These are phyloP conservation scores for Nymphalis polychloros DNA, from an alignment of 2,888 invertebrate species.

Conservation along the genomic window DNA sequence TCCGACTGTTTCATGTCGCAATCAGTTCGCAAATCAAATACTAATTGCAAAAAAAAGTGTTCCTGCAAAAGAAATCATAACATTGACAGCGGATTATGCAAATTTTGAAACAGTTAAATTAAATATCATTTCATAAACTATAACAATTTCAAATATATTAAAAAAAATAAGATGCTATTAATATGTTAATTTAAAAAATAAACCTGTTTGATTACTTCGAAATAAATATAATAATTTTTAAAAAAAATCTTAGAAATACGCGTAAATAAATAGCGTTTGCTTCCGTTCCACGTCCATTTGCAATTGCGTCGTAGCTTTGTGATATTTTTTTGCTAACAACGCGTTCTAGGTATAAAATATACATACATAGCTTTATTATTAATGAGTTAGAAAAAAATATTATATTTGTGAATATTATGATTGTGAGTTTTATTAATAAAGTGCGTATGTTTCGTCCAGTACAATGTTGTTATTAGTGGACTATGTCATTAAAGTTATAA, in stretches of 20 bases:
- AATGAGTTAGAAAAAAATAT: neutral
- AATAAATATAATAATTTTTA: conserved; percentile 12
- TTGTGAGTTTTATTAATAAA: neutral
- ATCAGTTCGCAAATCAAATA: conserved; percentile 45
- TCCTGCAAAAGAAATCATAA: conserved; percentile 46
- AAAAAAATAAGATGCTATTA: neutral
- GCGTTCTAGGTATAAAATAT: neutral
- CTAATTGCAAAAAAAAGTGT: conserved; percentile 31
- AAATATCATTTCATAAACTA: neutral
- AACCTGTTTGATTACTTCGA: conserved; percentile 12
- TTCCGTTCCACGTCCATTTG: conserved; percentile 4
- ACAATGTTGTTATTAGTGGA: neutral
- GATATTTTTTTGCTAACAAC: conserved; percentile 1
- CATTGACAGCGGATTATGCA: conserved; percentile 15
- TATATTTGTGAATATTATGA: too few relatives aligned
- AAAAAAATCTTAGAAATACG: conserved; percentile 3
- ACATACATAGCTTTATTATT: neutral
- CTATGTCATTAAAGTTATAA: conserved; percentile 29
- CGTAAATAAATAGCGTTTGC: neutral
- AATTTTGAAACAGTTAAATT: neutral
- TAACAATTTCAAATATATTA: too few relatives aligned
- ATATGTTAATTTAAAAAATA: conserved; percentile 6
- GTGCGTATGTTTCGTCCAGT: neutral
- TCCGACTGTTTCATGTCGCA: conserved; percentile 53
- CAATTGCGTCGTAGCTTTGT: neutral